A percentile compares a stretch with the other conserved stretches of the same genome.
These are phyloP conservation scores for Lasioglossum oenotherae DNA, from an alignment of 2,888 invertebrate species.

Conservation along the genomic window DNA sequence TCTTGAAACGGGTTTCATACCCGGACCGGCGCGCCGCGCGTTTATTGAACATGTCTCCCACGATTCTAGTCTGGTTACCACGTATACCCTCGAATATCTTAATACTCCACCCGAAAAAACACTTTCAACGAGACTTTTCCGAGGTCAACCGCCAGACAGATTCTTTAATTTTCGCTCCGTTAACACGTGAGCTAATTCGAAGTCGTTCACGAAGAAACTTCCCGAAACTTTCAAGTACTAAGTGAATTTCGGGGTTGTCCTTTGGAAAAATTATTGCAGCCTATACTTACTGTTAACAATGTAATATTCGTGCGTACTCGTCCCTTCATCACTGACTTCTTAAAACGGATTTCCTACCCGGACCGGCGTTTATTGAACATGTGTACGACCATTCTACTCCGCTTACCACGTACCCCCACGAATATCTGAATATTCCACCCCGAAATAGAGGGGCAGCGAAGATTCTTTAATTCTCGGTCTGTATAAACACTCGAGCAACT, in stretches of 20 bases:
- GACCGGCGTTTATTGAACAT: conserved; percentile 39
- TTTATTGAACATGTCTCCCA: conserved; percentile 43
- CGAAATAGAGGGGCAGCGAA: background rate
- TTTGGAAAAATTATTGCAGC: too few species aligned
- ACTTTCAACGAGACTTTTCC: background rate
- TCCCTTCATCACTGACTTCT: conserved; percentile 42
- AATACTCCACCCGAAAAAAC: background rate
- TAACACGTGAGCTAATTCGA: background rate
- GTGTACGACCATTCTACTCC: conserved; percentile 24
- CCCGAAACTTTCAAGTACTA: background rate
- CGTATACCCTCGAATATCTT: conserved; percentile 4
- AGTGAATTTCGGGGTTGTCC: too few species aligned
- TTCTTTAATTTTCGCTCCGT: background rate
- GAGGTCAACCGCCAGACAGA: background rate
- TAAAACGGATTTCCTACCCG: conserved; percentile 50
- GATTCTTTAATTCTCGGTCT: background rate
- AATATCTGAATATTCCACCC: background rate
- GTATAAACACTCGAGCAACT: background rate
- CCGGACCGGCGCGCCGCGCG: conserved; percentile 23
- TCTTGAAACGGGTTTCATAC: conserved; percentile 57
- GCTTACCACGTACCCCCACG: background rate
- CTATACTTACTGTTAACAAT: background rate
- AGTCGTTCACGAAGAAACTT: background rate
- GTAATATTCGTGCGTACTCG: conserved; percentile 27
- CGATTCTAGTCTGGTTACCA: conserved; percentile 22